Percentiles rank a stretch among this genome's conserved stretches.
Conservation (phyloP, 1,140 invertebrate genomes). For the Antheraea pernyi region DNA sequence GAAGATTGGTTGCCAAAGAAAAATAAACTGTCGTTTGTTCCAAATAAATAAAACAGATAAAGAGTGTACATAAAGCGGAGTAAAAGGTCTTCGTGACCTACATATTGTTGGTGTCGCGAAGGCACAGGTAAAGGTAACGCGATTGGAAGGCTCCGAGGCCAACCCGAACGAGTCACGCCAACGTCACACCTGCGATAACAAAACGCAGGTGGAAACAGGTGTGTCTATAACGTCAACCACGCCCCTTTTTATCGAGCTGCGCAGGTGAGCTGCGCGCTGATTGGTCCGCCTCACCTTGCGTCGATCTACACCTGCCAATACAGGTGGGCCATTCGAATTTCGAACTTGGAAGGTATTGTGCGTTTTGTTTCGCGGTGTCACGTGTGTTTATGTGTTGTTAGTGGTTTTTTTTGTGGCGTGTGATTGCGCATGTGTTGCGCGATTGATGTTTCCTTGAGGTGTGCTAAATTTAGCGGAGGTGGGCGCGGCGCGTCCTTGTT, state of each 20-base stretch:
- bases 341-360: conserved; percentile 14
- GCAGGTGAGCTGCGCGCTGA: conserved; percentile 72
- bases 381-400: conserved; percentile 9
- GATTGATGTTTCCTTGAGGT: conserved; percentile 77
- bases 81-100: conserved; percentile 32
- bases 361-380: conserved; percentile 14
- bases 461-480: conserved; percentile 70
- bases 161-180: conserved; percentile 33
- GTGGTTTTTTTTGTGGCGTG: conserved; percentile 19
- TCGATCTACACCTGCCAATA: conserved; percentile 45
- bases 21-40: neutral
- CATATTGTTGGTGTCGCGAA: conserved; percentile 37
- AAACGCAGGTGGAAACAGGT: conserved; percentile 59
- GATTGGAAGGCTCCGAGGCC: conserved; percentile 38
- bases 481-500: conserved; percentile 41
- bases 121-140: conserved; percentile 25
- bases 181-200: conserved; percentile 33
- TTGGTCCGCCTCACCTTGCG: conserved; percentile 58
- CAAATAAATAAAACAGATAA: neutral
- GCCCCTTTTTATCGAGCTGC: conserved; percentile 73
- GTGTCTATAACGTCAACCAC: conserved; percentile 41
- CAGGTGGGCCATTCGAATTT: conserved; percentile 32
- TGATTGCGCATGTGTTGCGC: conserved; percentile 70
- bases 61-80: conserved; percentile 8
- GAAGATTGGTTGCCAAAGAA: neutral